Conservation (phyloP, 2,888 invertebrate genomes). For the Deroplatys truncata region DNA sequence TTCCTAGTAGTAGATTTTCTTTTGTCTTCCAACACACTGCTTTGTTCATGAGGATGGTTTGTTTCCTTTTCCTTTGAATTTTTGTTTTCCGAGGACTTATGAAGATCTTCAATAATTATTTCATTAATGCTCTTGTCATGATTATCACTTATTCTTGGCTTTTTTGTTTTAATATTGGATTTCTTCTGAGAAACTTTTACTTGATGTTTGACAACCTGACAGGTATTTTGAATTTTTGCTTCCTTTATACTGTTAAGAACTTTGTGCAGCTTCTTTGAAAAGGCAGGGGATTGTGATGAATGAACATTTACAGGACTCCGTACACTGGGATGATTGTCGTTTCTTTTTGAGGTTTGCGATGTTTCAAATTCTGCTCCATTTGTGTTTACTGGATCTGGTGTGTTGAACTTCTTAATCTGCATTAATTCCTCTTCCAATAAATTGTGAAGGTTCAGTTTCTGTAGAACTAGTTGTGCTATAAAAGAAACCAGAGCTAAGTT, state of each 20-base stretch:
- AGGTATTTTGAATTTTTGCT: conserved; percentile 20
- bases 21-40: not conserved
- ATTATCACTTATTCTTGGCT: not conserved
- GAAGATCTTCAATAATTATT: not conserved
- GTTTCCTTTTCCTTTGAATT: not conserved
- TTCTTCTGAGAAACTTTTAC: not conserved
- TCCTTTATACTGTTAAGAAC: conserved; percentile 22
- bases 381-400: not conserved
- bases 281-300: not conserved
- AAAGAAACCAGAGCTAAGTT: conserved; percentile 20
- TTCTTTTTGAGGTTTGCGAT: not conserved
- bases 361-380: not conserved
- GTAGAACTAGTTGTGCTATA: conserved; percentile 48
- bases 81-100: not conserved
- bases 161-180: not conserved
- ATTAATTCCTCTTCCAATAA: conserved; percentile 51
- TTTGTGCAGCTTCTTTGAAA: conserved; percentile 18
- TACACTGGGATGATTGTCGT: not conserved
- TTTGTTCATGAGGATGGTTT: not conserved
- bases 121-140: not conserved
- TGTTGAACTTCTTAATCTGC: not conserved
- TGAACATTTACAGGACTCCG: not conserved
- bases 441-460: conserved; percentile 46
- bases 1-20: not conserved
- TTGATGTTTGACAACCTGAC: conserved; percentile 18